Base-by-base conservation (phyloP, 2,797 vertebrate species). In the Anolis apletophallus region DNA sequence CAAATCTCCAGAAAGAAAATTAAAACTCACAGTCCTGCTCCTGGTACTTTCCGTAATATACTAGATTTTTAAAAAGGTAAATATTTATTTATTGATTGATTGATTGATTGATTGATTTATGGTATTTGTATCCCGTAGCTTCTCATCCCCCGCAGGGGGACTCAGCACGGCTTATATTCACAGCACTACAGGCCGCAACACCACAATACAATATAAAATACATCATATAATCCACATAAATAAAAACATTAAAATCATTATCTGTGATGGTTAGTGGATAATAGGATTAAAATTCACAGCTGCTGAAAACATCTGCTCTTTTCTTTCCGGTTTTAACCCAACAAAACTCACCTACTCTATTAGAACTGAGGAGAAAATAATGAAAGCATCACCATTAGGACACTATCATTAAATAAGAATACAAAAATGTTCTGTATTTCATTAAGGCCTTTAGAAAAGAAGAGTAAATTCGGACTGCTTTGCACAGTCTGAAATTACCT, bases 401-500 rank as follows among this genome's bases (percentile, higher is more conserved):
- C 0, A 74, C 23, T 74, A 54, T 6, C 5, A 36, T 10, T 1
- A 29, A 73, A 81, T 23, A n/a, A 36, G 5, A 34, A 74, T 73
- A 12, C 13, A 34, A 36, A 14, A n/a, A 40, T 50, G 3, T 46
- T n/a, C 21, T 19, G 2, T 74, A 12, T 52, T 78, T 78, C 23
- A 78, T 2, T 6, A 79, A n/a, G 7, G 0, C 26, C 10, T 69
- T 40, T 34, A 1, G 10, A 73, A 79, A 85, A 34, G 3, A 46
- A 46, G 46, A 46, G 46, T 46, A 46, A 46, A 46, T 46, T 46
- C 46, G 7, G 46, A 8, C 97, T 71, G 97, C 97, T 81, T 97
- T 96, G 91, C 98, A 98, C 89, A 73, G 36, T 46, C 21, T 46
- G 72, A 73, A 73, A 7, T 73, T 26, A 13, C 72, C 21, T 73